Evolutionary conservation across 2,113 vertebrate species (phyloP).

Genomic region (Otis tarda): DNA sequence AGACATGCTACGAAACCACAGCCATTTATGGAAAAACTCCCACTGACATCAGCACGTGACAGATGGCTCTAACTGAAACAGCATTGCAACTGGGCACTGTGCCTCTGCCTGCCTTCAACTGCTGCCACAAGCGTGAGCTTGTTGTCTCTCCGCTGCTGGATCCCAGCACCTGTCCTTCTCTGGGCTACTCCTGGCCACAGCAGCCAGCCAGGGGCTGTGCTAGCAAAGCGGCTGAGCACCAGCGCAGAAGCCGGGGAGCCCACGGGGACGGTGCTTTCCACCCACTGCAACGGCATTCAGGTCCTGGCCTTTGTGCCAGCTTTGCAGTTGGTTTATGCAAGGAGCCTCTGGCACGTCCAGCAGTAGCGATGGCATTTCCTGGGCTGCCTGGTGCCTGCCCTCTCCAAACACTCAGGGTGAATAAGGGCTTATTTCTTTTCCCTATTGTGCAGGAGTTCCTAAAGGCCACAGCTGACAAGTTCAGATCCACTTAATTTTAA

Average conservation of each 20-base stretch:
- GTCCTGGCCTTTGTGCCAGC: background rate
- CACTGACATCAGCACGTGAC: background rate
- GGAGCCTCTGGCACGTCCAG: slow-evolving; percentile 34
- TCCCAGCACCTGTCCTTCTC: background rate
- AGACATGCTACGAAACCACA: background rate
- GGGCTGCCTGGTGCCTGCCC: slow-evolving; percentile 20
- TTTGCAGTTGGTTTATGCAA: slow-evolving; percentile 13
- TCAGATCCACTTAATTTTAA: slow-evolving; percentile 33
- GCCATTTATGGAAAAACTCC: slow-evolving; percentile 43
- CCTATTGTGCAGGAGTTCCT: slow-evolving; percentile 6
- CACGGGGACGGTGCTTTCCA: background rate
- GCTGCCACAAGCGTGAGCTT: background rate
- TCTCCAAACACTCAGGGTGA: background rate
- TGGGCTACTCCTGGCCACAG: background rate
- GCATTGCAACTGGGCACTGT: background rate
- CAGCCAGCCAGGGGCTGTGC: background rate
- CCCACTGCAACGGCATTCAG: background rate
- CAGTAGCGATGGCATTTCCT: slow-evolving; percentile 39
- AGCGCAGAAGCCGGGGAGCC: background rate
- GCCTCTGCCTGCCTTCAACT: background rate
- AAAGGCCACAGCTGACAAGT: slow-evolving; percentile 15
- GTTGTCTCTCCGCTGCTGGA: background rate
- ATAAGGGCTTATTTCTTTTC: slow-evolving; percentile 15
- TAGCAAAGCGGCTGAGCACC: background rate
- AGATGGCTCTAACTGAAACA: background rate